Conservation (phyloP, 2,113 vertebrate genomes). For the Lampris incognitus region DNA sequence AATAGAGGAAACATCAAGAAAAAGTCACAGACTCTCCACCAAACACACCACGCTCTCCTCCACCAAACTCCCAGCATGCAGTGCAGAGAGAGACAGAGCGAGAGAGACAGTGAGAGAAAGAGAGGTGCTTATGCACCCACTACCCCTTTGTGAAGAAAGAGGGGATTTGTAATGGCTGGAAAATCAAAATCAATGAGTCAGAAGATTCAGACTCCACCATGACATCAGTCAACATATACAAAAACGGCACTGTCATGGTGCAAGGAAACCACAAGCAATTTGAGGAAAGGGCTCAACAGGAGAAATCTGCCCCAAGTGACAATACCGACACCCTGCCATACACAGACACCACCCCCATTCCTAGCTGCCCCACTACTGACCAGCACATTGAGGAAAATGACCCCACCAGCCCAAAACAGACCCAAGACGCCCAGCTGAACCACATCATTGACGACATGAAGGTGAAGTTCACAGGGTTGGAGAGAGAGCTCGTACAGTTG, state of each 20-base stretch:
- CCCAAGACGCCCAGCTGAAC: too few relatives aligned
- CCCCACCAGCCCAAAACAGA: background rate
- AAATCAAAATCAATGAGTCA: background rate
- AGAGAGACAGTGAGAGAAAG: background rate
- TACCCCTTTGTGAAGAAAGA: background rate
- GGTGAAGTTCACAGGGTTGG: too few relatives aligned
- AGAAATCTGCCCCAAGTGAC: background rate
- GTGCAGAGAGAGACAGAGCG: too few relatives aligned
- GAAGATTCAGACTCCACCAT: background rate
- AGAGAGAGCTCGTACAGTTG: too few relatives aligned
- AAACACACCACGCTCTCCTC: too few relatives aligned
- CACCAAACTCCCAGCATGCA: too few relatives aligned
- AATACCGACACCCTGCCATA: background rate
- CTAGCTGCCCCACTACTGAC: too few relatives aligned
- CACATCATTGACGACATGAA: too few relatives aligned
- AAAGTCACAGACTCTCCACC: too few relatives aligned
- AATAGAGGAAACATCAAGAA: too few relatives aligned
- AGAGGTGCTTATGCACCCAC: background rate
- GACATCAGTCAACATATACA: background rate
- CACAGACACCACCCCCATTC: background rate
- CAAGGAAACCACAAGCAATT: background rate
- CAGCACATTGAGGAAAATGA: too few relatives aligned
- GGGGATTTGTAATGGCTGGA: background rate
- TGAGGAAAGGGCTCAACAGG: too few relatives aligned
- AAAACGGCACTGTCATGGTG: background rate